These are phyloP conservation scores for Leptodactylus fuscus DNA, from an alignment of 2,113 vertebrate genomes.

Conservation along the genomic window DNA sequence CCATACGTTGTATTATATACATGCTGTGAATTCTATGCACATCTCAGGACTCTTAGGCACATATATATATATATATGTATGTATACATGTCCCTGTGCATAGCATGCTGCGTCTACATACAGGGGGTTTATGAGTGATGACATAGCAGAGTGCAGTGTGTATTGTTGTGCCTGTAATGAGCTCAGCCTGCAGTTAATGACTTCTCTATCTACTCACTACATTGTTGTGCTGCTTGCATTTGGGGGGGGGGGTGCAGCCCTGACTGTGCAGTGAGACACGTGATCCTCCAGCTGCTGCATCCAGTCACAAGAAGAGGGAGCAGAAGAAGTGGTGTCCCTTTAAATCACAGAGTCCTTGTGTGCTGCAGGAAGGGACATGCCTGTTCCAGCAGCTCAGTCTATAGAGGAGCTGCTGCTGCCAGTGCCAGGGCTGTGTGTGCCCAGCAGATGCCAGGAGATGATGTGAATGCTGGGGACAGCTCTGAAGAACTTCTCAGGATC, in stretches of 20 bases:
- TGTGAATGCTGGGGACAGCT: not conserved
- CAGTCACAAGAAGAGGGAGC: not conserved
- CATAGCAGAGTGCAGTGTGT: slow-evolving; percentile 1
- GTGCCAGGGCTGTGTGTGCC: slow-evolving; percentile 40
- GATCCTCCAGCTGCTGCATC: slow-evolving; percentile 16
- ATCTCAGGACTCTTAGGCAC: not conserved
- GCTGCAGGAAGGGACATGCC: slow-evolving; percentile 76
- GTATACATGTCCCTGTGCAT: not conserved
- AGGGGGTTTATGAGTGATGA: not conserved
- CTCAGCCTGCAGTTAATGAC: not conserved
- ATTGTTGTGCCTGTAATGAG: not conserved
- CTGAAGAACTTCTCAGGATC: slow-evolving; percentile 4
- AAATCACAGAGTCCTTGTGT: slow-evolving; percentile 60
- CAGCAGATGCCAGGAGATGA: slow-evolving; percentile 34
- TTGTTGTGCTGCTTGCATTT: slow-evolving; percentile 10
- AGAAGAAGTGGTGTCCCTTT: slow-evolving; percentile 62
- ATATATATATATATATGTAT: too few species aligned
- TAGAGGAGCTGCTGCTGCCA: slow-evolving; percentile 41
- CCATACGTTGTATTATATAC: not conserved
- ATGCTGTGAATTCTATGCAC: not conserved
- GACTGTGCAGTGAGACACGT: slow-evolving; percentile 30
- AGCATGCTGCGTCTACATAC: not conserved
- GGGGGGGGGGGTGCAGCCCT: not conserved
- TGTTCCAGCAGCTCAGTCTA: slow-evolving; percentile 53
- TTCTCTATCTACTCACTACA: slow-evolving; percentile 12